These are phyloP conservation scores for Cephus cinctus DNA, from an alignment of 1,140 invertebrate species.

Conservation along the genomic window DNA sequence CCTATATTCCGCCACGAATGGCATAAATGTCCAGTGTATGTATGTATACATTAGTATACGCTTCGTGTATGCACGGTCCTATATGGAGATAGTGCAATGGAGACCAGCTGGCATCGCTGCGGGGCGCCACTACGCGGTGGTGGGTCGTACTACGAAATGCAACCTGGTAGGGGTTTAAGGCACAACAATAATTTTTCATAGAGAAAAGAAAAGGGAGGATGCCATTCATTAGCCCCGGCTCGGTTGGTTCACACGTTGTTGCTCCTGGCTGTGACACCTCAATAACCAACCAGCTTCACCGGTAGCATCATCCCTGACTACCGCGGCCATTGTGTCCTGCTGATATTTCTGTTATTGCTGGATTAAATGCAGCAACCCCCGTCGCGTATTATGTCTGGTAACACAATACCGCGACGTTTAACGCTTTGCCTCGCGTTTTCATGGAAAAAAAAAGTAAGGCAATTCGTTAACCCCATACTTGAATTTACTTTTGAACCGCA, in stretches of 20 bases:
- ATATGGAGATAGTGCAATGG: too few species aligned
- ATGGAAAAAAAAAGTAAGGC: too few species aligned
- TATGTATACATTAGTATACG: background rate
- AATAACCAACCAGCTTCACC: conserved; percentile 32
- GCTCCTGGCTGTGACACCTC: conserved; percentile 46
- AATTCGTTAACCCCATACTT: too few species aligned
- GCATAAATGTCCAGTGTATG: too few species aligned
- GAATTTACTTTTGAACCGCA: too few species aligned
- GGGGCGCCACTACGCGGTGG: conserved; percentile 29
- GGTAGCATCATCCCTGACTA: conserved; percentile 14
- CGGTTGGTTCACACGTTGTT: conserved; percentile 53
- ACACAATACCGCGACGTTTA: too few species aligned
- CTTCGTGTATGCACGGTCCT: too few species aligned
- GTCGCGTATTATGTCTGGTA: conserved; percentile 32
- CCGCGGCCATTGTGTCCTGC: conserved; percentile 34
- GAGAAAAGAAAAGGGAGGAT: conserved; percentile 38
- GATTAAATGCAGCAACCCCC: conserved; percentile 37
- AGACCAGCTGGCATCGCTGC: conserved; percentile 38
- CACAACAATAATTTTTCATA: conserved; percentile 49
- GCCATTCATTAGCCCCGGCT: conserved; percentile 49
- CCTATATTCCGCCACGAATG: too few species aligned
- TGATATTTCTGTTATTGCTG: conserved; percentile 51
- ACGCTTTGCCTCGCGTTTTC: too few species aligned
- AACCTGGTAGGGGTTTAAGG: conserved; percentile 15
- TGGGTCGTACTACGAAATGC: conserved; percentile 18